Evolutionary conservation across 2,888 invertebrate genomes (phyloP), one percentile per base, ranked within the genome.

Genomic region (Aspidiotus rigidus): DNA sequence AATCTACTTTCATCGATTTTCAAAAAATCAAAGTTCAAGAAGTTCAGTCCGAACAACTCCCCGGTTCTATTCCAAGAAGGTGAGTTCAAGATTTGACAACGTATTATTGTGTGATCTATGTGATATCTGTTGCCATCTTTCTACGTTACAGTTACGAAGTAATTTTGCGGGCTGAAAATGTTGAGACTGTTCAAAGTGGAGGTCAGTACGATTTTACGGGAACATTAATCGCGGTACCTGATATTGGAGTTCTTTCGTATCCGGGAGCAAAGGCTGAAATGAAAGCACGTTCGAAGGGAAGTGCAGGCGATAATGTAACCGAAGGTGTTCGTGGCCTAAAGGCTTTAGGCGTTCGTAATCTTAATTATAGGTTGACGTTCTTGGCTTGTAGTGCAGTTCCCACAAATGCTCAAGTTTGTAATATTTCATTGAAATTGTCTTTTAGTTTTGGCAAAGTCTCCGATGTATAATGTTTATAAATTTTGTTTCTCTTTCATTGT

Each of bases 1-100:
- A 93, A 77, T 96, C 96, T 0, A 80, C 86, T 28, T 99, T 99
- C 79, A 89, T 98, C 1, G 99, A 99, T 80, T 99, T 99, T 78
- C 99, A 99, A 81, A 99, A 98, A 81, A 88, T 95, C 5, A 84
- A 97, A 69, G 90, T 99, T 73, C 99, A 99, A 78, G 99, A 99
- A 80, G 94, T 94, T 0, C 99, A 99, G 79, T 87, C 93, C 0
- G 99, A 99, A 78, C 80, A 99, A 44, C 99, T 99, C 0, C 81
- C 97, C 60, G 99, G 99, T 6, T 92, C 93, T 76, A 96, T 99
- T 75, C 99, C 99, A 0, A 83, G 99, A 54, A 94, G 94, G 83
- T 83, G 74, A 15, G 40, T 54, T 57, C 16, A 16, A 15, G 11
- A 39, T 41, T 62, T 66, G 41, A 42, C 42, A 17, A 16, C 2